Conservation (phyloP, 2,113 vertebrate species). For the Laticauda colubrina region DNA sequence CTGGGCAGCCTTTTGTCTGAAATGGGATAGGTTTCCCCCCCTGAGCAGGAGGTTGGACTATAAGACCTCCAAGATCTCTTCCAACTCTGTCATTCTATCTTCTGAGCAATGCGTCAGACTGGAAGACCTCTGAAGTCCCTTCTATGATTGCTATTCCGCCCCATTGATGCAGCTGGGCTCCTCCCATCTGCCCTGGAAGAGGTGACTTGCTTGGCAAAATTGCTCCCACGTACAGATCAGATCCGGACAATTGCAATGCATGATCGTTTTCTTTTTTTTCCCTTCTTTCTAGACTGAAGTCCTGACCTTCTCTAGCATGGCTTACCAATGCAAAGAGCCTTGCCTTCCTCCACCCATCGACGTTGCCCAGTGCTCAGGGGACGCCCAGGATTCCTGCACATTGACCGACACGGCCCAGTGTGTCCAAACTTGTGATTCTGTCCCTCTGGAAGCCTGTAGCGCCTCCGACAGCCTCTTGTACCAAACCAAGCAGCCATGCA, state of each 20-base stretch:
- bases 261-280: too few relatives aligned
- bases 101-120: too few relatives aligned
- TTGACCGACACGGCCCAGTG: fast-evolving
- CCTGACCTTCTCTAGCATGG: not conserved
- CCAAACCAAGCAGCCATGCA: not conserved
- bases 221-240: not conserved
- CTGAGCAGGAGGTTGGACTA: too few relatives aligned
- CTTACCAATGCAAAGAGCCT: not conserved
- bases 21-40: too few relatives aligned
- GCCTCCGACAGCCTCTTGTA: not conserved
- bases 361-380: fast-evolving
- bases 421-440: not conserved
- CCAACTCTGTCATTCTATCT: too few relatives aligned
- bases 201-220: not conserved
- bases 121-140: too few relatives aligned
- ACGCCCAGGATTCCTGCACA: fast-evolving
- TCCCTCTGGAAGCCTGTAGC: too few relatives aligned
- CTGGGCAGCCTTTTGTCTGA: too few relatives aligned
- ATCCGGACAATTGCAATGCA: not conserved
- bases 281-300: not conserved
- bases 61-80: too few relatives aligned
- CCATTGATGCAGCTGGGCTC: not conserved
- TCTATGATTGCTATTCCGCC: not conserved
- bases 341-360: not conserved
- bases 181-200: not conserved